Conservation (phyloP, 2,797 vertebrate genomes). For the Toxotes lorentzi region DNA sequence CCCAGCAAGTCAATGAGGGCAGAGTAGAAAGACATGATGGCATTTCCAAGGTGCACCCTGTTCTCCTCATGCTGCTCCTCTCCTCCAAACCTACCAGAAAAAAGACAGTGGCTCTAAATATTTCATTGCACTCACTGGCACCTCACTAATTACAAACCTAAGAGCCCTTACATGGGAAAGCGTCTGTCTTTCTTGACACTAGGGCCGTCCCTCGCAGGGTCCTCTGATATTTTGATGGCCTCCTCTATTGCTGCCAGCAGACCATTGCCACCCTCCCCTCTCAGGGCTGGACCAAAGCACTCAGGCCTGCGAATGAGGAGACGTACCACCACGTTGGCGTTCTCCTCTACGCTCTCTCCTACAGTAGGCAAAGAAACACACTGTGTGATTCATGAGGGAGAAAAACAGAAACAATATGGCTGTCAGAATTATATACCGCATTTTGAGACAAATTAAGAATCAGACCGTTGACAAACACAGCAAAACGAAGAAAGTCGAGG, state of each 20-base stretch:
- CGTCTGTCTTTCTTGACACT: conserved; percentile 93
- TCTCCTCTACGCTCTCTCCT: conserved; percentile 97
- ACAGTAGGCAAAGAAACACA: background rate
- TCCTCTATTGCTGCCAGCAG: conserved; percentile 94
- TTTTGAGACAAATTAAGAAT: background rate
- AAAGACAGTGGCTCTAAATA: conserved; percentile 7
- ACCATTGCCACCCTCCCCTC: conserved; percentile 94
- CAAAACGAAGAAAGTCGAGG: conserved; percentile 95
- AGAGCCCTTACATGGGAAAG: conserved; percentile 87
- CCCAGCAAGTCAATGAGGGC: conserved; percentile 95
- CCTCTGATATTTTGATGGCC: conserved; percentile 95
- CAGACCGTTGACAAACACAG: conserved; percentile 97
- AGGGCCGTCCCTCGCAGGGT: conserved; percentile 93
- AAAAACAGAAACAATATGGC: conserved; percentile 13
- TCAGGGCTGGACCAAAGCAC: conserved; percentile 94
- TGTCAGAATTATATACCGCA: background rate
- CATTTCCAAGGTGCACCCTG: conserved; percentile 93
- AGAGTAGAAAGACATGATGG: conserved; percentile 96
- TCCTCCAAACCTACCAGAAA: conserved; percentile 86
- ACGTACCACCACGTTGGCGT: conserved; percentile 95
- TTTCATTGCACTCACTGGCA: background rate
- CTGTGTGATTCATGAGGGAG: accelerated
- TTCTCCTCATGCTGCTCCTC: conserved; percentile 95
- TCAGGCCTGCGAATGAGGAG: conserved; percentile 94
- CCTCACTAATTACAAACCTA: background rate